Evolutionary conservation across 2,888 invertebrate species (phyloP), one percentile per base, ranked within the genome.

Genomic region (Aphodius sticticus): DNA sequence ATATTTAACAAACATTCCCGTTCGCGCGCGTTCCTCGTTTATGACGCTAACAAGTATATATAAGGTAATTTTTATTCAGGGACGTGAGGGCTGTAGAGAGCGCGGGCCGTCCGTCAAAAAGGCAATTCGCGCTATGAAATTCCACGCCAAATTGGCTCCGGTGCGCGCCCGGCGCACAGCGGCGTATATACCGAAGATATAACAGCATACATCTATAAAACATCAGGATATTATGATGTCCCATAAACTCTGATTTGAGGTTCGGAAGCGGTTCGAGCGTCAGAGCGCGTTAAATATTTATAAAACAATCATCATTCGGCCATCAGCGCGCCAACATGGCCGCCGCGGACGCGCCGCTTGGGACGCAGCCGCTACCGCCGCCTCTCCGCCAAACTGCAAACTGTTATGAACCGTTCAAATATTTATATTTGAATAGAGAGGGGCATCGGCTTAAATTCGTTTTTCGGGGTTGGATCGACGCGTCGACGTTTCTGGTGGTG

Each of bases 261-360:
- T 85, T 85, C 84, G 82, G 85, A 86, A 85, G 84, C 85, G 87
- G 85, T 85, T 84, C 85, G 83, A 85, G 86, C 87, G 85, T 84
- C 83, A 81, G 82, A 75, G 82, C 84, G 87, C 84, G 87, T 89
- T 85, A 88, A 89, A 89, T 89, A 89, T 89, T 89, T 88, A 89
- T 89, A 88, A 89, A 89, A 89, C 89, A 89, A 89, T 89, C 89
- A 89, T 89, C 89, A 89, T 89, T 88, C 89, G 89, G 85, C 89
- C 89, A 89, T 89, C 89, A 89, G 86, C 53, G 26, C 26, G 74
- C 86, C 89, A 89, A 89, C 89, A 89, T 89, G 89, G 89, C 89
- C 86, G 88, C 87, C 82, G 85, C 86, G 87, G 36, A 36, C 74
- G 74, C 36, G 74, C n/a, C 53, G 84, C 87, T 81, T 83, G 88